phyloP scores from a whole-genome alignment of 2,888 invertebrate species.

The Campopleginae sp. region DNA sequence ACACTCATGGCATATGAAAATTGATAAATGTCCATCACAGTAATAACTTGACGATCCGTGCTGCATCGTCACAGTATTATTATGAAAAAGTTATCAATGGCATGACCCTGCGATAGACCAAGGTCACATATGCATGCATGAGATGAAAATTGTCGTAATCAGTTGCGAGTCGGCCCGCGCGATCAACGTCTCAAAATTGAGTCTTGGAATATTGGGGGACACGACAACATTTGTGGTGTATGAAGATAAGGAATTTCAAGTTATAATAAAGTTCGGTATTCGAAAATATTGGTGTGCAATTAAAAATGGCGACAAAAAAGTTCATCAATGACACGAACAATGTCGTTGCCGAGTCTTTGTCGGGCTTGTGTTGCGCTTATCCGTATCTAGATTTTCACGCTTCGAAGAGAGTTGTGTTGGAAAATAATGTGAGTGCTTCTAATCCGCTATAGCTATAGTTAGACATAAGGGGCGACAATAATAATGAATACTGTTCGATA shows the following conservation, averaged over 20 bases:
- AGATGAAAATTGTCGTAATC: slow-evolving; percentile 1
- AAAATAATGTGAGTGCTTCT: slow-evolving; percentile 75
- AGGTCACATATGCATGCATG: background rate
- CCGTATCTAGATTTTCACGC: slow-evolving; percentile 79
- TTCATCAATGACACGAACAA: slow-evolving; percentile 77
- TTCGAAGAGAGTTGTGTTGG: slow-evolving; percentile 77
- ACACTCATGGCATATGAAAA: background rate
- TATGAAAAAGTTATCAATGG: background rate
- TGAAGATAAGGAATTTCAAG: background rate
- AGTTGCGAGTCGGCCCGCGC: background rate
- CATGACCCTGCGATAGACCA: background rate
- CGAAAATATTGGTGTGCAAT: background rate
- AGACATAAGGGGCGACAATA: background rate
- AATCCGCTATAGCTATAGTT: background rate
- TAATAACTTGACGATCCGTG: background rate
- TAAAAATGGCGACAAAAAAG: slow-evolving; percentile 73
- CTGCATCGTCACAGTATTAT: background rate
- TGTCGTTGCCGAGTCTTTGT: slow-evolving; percentile 78
- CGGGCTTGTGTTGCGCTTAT: slow-evolving; percentile 77
- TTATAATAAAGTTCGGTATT: background rate
- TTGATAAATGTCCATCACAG: background rate
- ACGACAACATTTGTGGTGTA: background rate
- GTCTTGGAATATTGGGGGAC: background rate
- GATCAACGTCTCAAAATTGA: background rate
- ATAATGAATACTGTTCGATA: background rate